Base-by-base conservation (phyloP, 2,113 vertebrate species). In the Tursiops truncatus region DNA sequence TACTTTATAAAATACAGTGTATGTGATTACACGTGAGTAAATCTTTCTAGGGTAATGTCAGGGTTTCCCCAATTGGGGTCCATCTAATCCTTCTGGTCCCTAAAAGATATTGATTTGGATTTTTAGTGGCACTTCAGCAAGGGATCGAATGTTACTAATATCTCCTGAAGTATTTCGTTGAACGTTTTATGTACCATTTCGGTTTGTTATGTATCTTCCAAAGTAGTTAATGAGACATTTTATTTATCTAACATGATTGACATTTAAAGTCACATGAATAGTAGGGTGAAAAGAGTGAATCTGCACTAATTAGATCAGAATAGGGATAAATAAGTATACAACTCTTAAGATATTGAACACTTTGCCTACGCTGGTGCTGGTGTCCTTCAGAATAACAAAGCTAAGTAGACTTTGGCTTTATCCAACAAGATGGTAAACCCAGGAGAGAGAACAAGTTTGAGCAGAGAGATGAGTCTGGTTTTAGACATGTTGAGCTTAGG, bases 161-260 rank as follows among this genome's bases (percentile, higher is more conserved):
- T 21, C 14, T 93, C 12, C 56, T 23, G 73, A 97, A 83, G 21
- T 67, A 74, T 96, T 92, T 94, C 60, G 23, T 81, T 85, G 70
- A 65, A 31, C 38, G 26, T 81, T 96, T 96, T 77, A 44, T 17
- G 41, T 67, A 87, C 12, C 8, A 41, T 47, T 77, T 73, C 77
- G 62, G 41, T 31, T 92, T 82, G 38, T 41, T 82, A 18, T 67
- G 2, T 41, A 50, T 91, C 8, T 91, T 95, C 23, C 92, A 89
- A 88, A 94, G 62, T 53, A 70, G 31, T 47, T 63, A 91, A 50
- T 41, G 71, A 88, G 77, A 80, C 18, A 91, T 83, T 87, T 92
- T 63, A 58, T 93, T 85, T 96, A 91, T 71, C 31, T 71, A 93
- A 91, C 12, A 31, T 6, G 15, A 73, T 56, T 92, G 65, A 50